Base-by-base conservation (phyloP, 2,797 vertebrate genomes). In the Steatocranus sp. region DNA sequence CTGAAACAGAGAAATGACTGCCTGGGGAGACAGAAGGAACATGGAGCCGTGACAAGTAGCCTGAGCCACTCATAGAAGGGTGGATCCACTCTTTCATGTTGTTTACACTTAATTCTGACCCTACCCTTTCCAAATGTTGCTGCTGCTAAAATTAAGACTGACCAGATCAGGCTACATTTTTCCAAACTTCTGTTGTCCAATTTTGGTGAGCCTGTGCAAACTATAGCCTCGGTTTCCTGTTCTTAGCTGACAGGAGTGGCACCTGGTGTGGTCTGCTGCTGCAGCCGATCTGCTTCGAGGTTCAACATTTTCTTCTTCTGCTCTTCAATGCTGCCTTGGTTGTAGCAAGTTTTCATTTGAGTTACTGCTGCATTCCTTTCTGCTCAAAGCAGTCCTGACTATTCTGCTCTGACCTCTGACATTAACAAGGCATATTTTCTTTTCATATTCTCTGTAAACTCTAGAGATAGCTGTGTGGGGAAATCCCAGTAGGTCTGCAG, bases 51-150 rank as follows among this genome's bases (percentile, higher is more conserved):
- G 41, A 49, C 48, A 18, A 50, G 46, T 4, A 49, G 9, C 18
- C 48, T 11, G 48, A 50, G n/a, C 18, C 17, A 50, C 10, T n/a
- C n/a, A 50, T 3, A 53, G 20, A 53, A 51, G 20, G 50, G 11
- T 53, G 50, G 50, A 53, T 25, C 11, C 50, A 25, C 23, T 6
- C 3, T 50, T 58, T 58, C 15, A 32, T 90, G 73, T 76, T 87
- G 50, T 88, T 78, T 78, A 82, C 27, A 30, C 63, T 79, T 83
- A 84, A 90, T 86, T 88, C 66, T 80, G 43, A 86, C 58, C 68
- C 58, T 79, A 54, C 81, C 46, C 75, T 82, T 9, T 81, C 8
- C 5, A 20, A 50, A 50, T 20, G 18, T 11, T 20, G 15, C 8
- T 30, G 36, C 20, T 41, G 20, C 36, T 15, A 23, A 68, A 41